Evolutionary conservation across 2,797 vertebrate genomes (phyloP).

Genomic region (Limosa lapponica): DNA sequence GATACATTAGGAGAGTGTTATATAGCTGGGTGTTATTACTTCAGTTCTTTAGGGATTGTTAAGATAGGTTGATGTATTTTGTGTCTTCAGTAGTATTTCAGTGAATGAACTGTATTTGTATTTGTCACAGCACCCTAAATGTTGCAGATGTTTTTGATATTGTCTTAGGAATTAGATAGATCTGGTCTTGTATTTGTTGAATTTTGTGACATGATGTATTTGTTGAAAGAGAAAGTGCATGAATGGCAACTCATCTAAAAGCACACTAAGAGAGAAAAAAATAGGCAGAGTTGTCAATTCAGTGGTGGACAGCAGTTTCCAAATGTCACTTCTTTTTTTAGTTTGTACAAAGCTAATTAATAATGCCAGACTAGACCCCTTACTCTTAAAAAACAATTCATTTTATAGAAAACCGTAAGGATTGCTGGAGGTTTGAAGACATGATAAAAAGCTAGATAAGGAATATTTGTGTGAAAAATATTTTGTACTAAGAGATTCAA

Average conservation of each 20-base stretch:
- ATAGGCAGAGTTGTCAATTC: not conserved
- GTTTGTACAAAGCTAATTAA: not conserved
- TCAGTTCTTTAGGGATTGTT: not conserved
- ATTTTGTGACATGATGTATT: not conserved
- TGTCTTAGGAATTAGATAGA: not conserved
- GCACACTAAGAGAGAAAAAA: not conserved
- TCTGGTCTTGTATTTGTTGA: not conserved
- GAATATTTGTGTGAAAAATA: not conserved
- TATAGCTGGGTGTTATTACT: not conserved
- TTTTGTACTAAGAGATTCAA: not conserved
- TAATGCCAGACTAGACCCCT: not conserved
- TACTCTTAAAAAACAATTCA: not conserved
- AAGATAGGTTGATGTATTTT: not conserved
- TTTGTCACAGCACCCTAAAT: not conserved
- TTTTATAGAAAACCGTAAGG: not conserved
- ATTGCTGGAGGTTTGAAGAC: not conserved
- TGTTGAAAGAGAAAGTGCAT: not conserved
- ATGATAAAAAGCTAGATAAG: not conserved
- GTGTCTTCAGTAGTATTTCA: not conserved
- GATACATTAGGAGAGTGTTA: rapidly evolving
- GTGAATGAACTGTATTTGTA: not conserved
- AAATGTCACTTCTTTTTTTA: not conserved
- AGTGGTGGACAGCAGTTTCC: not conserved
- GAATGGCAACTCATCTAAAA: not conserved
- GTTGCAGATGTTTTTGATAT: not conserved